Conservation (phyloP, 2,797 vertebrate species). For the Rhinella marina region DNA sequence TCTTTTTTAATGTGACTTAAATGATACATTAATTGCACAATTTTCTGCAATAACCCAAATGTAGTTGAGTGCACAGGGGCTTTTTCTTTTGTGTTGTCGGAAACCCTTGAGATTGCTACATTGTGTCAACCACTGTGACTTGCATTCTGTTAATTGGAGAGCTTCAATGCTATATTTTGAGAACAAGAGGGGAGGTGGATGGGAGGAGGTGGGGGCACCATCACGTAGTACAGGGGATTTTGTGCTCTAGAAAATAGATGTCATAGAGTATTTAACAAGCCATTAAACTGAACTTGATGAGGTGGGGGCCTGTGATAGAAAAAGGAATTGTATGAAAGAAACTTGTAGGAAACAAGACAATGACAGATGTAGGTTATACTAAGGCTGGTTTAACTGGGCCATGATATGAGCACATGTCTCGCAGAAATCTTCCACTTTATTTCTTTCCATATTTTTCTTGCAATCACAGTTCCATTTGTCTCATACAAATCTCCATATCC, state of each 20-base stretch:
- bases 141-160: slow-evolving; percentile 13
- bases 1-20: neutral
- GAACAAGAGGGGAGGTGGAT: neutral
- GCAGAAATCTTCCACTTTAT: too few relatives aligned
- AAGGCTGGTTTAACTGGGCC: neutral
- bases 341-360: neutral
- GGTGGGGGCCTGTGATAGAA: neutral
- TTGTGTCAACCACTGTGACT: neutral
- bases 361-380: neutral
- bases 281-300: neutral
- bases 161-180: slow-evolving; percentile 19
- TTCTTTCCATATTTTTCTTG: too few relatives aligned
- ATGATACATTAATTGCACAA: slow-evolving; percentile 25
- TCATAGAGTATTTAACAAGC: slow-evolving; percentile 10
- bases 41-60: slow-evolving; percentile 25
- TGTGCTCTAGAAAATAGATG: slow-evolving; percentile 11
- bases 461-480: too few relatives aligned
- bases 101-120: slow-evolving; percentile 13
- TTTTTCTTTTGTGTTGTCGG: neutral
- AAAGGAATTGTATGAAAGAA: neutral
- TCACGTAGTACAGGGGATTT: neutral
- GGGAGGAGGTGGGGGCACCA: neutral
- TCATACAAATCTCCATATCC: too few relatives aligned
- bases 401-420: too few relatives aligned
- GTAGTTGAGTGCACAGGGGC: neutral